Evolutionary conservation across 1,140 invertebrate species (phyloP).

Genomic region (Telenomus remus): DNA sequence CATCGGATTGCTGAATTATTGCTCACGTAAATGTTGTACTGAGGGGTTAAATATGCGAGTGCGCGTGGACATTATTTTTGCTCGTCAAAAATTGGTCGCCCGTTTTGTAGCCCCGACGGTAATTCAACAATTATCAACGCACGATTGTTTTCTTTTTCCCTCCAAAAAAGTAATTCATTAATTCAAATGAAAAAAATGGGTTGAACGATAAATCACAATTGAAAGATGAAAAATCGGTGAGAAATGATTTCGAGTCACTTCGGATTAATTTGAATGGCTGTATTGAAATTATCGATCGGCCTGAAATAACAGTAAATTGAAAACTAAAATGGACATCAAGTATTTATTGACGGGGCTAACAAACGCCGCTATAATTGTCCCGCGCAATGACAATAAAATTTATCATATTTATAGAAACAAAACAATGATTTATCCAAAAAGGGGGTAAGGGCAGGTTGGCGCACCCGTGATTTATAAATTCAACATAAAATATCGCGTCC

Average conservation of each 20-base stretch:
- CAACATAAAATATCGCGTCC: constrained; percentile 23
- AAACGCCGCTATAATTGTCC: too few relatives aligned
- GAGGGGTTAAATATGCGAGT: constrained; percentile 34
- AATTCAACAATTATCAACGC: constrained; percentile 44
- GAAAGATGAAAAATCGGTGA: too few relatives aligned
- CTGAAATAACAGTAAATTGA: too few relatives aligned
- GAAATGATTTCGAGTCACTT: too few relatives aligned
- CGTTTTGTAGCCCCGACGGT: constrained; percentile 19
- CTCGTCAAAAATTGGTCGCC: constrained; percentile 32
- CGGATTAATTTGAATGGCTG: too few relatives aligned
- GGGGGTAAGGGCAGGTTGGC: too few relatives aligned
- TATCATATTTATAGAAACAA: too few relatives aligned
- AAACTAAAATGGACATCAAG: not conserved
- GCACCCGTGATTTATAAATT: constrained; percentile 41
- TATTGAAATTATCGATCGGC: too few relatives aligned
- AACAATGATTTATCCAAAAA: too few relatives aligned
- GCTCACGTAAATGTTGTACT: constrained; percentile 20
- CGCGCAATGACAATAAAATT: too few relatives aligned
- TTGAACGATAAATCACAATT: constrained; percentile 7
- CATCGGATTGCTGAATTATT: constrained; percentile 45
- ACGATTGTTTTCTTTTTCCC: constrained; percentile 24
- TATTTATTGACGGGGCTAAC: constrained; percentile 5
- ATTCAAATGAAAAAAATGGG: not conserved
- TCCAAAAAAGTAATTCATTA: too few relatives aligned
- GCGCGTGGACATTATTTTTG: constrained; percentile 39